phyloP scores from a whole-genome alignment of 2,113 vertebrate genomes.

The Cebus imitator region DNA sequence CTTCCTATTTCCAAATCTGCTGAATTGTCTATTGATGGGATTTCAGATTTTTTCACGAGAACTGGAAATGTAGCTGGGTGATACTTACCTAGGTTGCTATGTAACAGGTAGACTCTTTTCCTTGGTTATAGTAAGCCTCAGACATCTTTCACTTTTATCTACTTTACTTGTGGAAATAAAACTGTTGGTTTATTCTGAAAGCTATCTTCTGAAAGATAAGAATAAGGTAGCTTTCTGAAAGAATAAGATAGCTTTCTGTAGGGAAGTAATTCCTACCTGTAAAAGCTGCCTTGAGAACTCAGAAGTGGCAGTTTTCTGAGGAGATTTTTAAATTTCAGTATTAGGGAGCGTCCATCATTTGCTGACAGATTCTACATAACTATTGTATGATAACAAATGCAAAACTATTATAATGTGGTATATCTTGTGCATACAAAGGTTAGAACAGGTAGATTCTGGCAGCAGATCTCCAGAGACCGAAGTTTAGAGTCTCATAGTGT shows the following conservation, averaged over 20 bases:
- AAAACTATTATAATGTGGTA: slow-evolving; percentile 21
- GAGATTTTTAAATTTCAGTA: slow-evolving; percentile 50
- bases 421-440: slow-evolving; percentile 7
- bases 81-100: not conserved
- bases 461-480: slow-evolving; percentile 38
- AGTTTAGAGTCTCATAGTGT: slow-evolving; percentile 17
- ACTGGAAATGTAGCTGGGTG: slow-evolving; percentile 18
- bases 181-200: slow-evolving; percentile 75
- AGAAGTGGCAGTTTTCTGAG: slow-evolving; percentile 76
- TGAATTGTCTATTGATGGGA: not conserved
- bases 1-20: slow-evolving; percentile 21
- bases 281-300: slow-evolving; percentile 77
- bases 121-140: not conserved
- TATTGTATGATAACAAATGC: slow-evolving; percentile 36
- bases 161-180: slow-evolving; percentile 45
- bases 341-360: slow-evolving; percentile 43
- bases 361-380: slow-evolving; percentile 2
- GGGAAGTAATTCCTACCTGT: slow-evolving; percentile 80
- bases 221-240: slow-evolving; percentile 66
- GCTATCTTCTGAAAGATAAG: not conserved
- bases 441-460: slow-evolving; percentile 25
- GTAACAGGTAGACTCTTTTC: slow-evolving; percentile 15
- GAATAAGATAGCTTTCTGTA: slow-evolving; percentile 78
- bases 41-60: slow-evolving; percentile 10
- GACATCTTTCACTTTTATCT: slow-evolving; percentile 35